Evolutionary conservation across 2,797 vertebrate genomes (phyloP).

Genomic region (Eospalax fontanierii): DNA sequence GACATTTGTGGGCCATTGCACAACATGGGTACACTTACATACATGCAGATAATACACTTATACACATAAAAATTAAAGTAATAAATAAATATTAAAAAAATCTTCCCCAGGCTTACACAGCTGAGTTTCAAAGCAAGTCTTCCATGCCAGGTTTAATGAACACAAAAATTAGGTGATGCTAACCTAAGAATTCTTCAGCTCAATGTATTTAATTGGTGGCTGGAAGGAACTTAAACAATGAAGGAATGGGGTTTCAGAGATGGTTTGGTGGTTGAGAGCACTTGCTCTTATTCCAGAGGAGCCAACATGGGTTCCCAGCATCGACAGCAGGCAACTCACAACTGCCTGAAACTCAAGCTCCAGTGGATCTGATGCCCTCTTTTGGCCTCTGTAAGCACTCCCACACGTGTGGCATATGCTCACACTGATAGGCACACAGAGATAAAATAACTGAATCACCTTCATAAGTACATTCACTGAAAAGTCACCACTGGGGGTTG

Average conservation of each 20-base stretch:
- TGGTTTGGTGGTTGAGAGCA: background rate
- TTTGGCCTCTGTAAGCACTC: background rate
- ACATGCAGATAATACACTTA: no score
- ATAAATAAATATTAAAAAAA: no score
- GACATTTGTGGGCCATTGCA: no score
- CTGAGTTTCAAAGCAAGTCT: background rate
- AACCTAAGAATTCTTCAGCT: background rate
- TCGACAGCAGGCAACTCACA: background rate
- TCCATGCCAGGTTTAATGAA: background rate
- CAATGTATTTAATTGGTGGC: background rate
- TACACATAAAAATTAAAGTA: no score
- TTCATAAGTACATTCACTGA: background rate
- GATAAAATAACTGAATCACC: background rate
- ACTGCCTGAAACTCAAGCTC: background rate
- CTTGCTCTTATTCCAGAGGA: background rate
- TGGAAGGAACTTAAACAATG: background rate
- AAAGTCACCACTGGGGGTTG: background rate
- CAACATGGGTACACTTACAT: no score
- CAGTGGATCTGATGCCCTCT: background rate
- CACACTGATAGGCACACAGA: background rate
- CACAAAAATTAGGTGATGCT: background rate
- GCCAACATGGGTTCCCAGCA: background rate
- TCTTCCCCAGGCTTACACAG: background rate
- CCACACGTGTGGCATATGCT: background rate
- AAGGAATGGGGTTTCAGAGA: background rate